phyloP scores from a whole-genome alignment of 2,113 vertebrate genomes.

The Pygoscelis antarcticus region DNA sequence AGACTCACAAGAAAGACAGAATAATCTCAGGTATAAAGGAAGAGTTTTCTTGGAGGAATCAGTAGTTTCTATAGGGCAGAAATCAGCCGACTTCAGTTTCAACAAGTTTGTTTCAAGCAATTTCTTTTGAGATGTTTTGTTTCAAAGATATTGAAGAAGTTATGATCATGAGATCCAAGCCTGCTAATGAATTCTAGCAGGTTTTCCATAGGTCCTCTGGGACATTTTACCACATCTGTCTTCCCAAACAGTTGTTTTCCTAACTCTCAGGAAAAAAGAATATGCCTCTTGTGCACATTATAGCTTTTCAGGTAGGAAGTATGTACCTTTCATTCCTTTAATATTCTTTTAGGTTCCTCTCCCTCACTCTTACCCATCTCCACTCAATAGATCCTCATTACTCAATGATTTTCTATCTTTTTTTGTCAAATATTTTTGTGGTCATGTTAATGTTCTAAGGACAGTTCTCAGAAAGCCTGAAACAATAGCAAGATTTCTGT shows the following conservation, averaged over 20 bases:
- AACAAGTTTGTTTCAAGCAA: not conserved
- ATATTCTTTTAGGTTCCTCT: not conserved
- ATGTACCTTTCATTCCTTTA: not conserved
- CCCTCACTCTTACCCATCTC: not conserved
- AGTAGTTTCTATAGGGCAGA: not conserved
- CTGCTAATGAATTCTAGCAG: not conserved
- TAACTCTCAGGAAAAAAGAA: not conserved
- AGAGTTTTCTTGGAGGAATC: not conserved
- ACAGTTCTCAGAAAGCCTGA: not conserved
- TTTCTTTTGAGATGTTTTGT: not conserved
- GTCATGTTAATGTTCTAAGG: not conserved
- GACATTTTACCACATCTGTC: not conserved
- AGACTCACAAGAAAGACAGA: not conserved
- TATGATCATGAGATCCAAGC: not conserved
- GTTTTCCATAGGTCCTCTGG: not conserved
- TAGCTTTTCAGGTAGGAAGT: not conserved
- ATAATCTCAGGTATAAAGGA: not conserved
- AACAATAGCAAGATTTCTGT: not conserved
- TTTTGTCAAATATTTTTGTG: not conserved
- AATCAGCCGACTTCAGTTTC: not conserved
- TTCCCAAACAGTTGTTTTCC: not conserved
- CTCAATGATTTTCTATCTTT: not conserved
- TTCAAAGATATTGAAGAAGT: not conserved
- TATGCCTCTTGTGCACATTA: not conserved
- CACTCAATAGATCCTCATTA: not conserved